Conservation (phyloP, 2,888 invertebrate genomes). For the Platycheirus albimanus region DNA sequence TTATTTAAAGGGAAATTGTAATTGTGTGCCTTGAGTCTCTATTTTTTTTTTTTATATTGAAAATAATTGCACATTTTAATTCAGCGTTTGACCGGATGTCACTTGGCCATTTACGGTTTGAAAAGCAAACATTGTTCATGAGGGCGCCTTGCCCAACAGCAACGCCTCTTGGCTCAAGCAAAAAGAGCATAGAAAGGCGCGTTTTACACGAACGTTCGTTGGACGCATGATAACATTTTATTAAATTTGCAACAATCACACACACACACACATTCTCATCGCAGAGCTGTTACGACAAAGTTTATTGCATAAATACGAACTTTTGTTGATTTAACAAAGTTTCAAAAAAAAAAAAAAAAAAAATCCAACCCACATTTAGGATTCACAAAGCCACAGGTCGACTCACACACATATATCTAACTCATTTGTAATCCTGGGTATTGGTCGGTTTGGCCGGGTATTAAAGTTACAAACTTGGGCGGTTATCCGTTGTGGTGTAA, state of each 20-base stretch:
- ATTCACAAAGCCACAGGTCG: constrained; percentile 69
- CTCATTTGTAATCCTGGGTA: constrained; percentile 32
- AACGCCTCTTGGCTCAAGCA: background rate
- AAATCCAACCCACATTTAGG: constrained; percentile 38
- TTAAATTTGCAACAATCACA: constrained; percentile 36
- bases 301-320: constrained; percentile 27
- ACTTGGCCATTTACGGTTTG: background rate
- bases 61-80: background rate
- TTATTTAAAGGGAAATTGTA: too few species aligned
- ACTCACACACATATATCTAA: constrained; percentile 31
- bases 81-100: constrained; percentile 1
- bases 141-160: background rate
- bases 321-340: constrained; percentile 62
- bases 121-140: constrained; percentile 6
- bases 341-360: constrained; percentile 13
- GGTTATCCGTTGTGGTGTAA: constrained; percentile 35
- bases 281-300: constrained; percentile 3
- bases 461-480: constrained; percentile 12
- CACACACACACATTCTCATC: background rate
- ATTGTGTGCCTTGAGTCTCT: too few species aligned
- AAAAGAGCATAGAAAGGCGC: constrained; percentile 23
- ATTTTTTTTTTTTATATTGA: background rate
- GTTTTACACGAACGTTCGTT: constrained; percentile 44
- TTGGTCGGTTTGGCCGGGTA: constrained; percentile 21
- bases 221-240: constrained; percentile 47